phyloP scores from a whole-genome alignment of 2,888 invertebrate genomes.

The Phorcus lineatus region DNA sequence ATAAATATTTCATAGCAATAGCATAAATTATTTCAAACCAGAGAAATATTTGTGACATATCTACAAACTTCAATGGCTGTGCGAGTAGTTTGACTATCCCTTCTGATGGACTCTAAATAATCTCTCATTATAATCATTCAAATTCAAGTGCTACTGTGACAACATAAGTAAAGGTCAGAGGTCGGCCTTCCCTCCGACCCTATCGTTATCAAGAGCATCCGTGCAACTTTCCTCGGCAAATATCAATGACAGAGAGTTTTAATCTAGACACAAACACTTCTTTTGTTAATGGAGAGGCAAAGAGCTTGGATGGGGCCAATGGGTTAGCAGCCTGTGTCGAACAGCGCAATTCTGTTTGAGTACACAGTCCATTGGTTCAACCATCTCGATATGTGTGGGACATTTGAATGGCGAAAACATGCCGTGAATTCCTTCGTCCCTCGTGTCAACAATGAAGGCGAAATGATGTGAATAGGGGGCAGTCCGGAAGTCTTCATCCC shows the following conservation, averaged over 20 bases:
- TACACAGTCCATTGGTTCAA: not conserved
- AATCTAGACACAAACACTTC: not conserved
- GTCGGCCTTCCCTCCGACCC: too few species aligned
- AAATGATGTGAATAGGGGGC: not conserved
- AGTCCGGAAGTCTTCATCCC: not conserved
- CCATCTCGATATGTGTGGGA: not conserved
- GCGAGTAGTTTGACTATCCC: too few species aligned
- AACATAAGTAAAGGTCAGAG: too few species aligned
- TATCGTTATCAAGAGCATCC: too few species aligned
- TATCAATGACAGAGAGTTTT: not conserved
- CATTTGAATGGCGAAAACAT: not conserved
- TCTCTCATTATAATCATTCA: too few species aligned
- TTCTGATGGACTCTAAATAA: too few species aligned
- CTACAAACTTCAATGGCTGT: too few species aligned
- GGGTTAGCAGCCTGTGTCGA: not conserved
- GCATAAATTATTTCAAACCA: too few species aligned
- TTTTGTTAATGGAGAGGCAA: not conserved
- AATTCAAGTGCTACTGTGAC: too few species aligned
- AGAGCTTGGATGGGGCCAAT: not conserved
- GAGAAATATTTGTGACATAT: too few species aligned
- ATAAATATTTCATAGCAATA: too few species aligned
- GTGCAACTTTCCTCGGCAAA: not conserved
- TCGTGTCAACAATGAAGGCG: not conserved
- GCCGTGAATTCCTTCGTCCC: not conserved
- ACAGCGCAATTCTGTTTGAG: not conserved